Evolutionary conservation across 2,888 invertebrate species (phyloP), one percentile per base, ranked within the genome.

Genomic region (Hermodice carunculata): DNA sequence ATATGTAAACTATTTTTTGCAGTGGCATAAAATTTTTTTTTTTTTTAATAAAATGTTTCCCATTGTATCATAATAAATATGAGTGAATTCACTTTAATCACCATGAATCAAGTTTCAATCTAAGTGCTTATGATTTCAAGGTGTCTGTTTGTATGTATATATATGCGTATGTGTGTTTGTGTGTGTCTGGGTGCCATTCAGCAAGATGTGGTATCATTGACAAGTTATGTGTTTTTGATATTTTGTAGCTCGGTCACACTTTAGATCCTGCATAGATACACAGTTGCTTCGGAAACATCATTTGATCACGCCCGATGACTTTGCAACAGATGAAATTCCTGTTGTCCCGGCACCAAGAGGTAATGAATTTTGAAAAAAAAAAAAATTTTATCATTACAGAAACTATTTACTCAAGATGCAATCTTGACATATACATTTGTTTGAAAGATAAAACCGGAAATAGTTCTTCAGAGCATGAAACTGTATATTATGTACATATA

Each of bases 261-360:
- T 82, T 71, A 75, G 78, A 28, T 78, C 80, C 5, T 84, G 82
- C 67, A 74, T 85, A 49, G 84, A 86, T 66, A 78, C 74, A 4
- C 75, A 75, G 26, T 66, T 86, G 46, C 64, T 86, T 51, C 71
- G 75, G 66, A 76, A 77, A 28, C 79, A 84, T 60, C 74, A 80
- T 58, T 72, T 86, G 37, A 66, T 86, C 31, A 79, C 81, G 28
- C 85, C 85, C 14, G 78, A 79, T 43, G 85, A 85, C 62, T 85
- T 83, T 68, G 70, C 78, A 28, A 77, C 76, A 14, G 75, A 74
- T 22, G 78, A 81, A 32, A 71, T 74, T 3, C 70, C 75, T 1
- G 61, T 74, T 28, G 81, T 81, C 0, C 78, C 80, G 11, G 78
- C 81, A 29, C 85, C 85, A 4, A 67, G 76, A 74, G 76, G 85